A percentile compares a stretch with the other conserved stretches of the same genome.
phyloP scores from a whole-genome alignment of 2,797 vertebrate species.

The Nyctibius grandis region DNA sequence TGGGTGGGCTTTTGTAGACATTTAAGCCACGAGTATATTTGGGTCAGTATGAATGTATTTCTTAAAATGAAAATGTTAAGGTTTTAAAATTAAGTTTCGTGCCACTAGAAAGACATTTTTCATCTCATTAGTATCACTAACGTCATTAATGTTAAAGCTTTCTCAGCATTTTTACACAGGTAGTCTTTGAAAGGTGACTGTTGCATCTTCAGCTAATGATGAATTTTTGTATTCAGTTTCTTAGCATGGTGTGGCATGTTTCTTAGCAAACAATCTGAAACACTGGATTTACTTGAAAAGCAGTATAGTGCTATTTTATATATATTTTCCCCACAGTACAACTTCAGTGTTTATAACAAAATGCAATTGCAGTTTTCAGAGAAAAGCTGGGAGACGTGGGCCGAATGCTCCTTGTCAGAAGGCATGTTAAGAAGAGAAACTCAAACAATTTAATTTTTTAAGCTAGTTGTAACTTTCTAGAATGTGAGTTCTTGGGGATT shows the following conservation, averaged over 20 bases:
- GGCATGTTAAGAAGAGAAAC: background rate
- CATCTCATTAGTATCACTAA: background rate
- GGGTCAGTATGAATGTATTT: background rate
- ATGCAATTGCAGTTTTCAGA: background rate
- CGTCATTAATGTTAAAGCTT: background rate
- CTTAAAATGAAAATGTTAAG: constrained; percentile 14
- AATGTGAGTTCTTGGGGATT: background rate
- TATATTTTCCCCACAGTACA: background rate
- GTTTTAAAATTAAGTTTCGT: background rate
- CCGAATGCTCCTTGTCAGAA: background rate
- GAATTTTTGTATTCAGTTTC: background rate
- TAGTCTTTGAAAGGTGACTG: background rate
- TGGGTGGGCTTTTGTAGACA: background rate
- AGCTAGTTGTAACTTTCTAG: background rate
- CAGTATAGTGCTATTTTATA: background rate
- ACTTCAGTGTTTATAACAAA: background rate
- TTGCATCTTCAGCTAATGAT: background rate
- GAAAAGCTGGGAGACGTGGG: background rate
- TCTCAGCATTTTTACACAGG: background rate
- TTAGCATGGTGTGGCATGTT: background rate
- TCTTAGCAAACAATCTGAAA: background rate
- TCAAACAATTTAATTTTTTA: background rate
- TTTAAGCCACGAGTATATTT: background rate
- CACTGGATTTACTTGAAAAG: background rate
- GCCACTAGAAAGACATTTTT: background rate